phyloP scores from a whole-genome alignment of 2,797 vertebrate species.

The Danio albolineatus region DNA sequence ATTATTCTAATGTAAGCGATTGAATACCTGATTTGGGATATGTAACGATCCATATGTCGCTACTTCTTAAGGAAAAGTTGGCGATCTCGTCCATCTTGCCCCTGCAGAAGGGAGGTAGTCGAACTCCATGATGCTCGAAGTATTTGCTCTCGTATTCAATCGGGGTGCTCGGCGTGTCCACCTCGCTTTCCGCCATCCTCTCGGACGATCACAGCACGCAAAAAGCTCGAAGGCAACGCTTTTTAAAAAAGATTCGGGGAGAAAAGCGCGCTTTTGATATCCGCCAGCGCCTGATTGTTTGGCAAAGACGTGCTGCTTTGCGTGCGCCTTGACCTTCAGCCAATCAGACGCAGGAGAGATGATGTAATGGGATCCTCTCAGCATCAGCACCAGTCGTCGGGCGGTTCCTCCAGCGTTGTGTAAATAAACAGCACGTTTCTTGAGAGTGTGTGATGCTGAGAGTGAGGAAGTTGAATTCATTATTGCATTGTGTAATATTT shows the following conservation, averaged over 20 bases:
- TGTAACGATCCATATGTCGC: slow-evolving; percentile 97
- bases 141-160: slow-evolving; percentile 98
- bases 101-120: slow-evolving; percentile 96
- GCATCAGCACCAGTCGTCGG: slow-evolving; percentile 76
- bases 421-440: slow-evolving; percentile 34
- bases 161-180: slow-evolving; percentile 95
- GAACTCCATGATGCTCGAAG: slow-evolving; percentile 95
- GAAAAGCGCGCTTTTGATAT: slow-evolving; percentile 32
- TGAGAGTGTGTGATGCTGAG: no score
- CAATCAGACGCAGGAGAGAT: slow-evolving; percentile 72
- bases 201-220: slow-evolving; percentile 45
- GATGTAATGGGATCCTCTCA: slow-evolving; percentile 79
- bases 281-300: slow-evolving; percentile 45
- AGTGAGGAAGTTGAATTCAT: neutral
- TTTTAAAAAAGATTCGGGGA: slow-evolving; percentile 1
- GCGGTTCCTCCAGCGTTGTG: slow-evolving; percentile 28
- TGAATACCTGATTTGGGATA: slow-evolving; percentile 95
- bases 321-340: slow-evolving; percentile 68
- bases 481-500: neutral
- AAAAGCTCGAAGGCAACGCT: neutral
- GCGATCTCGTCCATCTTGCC: slow-evolving; percentile 98
- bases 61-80: slow-evolving; percentile 92
- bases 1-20: neutral
- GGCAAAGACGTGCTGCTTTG: slow-evolving; percentile 60
- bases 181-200: slow-evolving; percentile 96